Percentiles rank a stretch among this genome's conserved stretches.
Evolutionary conservation across 2,113 vertebrate genomes (phyloP).

Genomic region (Passer domesticus): DNA sequence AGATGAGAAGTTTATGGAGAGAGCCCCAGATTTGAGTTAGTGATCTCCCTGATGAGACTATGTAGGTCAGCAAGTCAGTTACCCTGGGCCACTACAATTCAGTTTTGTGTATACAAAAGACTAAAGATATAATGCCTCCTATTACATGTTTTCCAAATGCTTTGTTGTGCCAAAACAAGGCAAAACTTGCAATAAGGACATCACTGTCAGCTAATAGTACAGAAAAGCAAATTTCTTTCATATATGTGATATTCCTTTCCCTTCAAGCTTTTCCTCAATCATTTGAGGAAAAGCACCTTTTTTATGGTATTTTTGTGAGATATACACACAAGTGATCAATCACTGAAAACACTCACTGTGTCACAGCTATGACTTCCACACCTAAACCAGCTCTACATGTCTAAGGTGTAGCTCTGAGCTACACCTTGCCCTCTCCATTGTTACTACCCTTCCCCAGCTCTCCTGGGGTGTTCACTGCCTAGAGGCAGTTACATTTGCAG

Average conservation of each 20-base stretch:
- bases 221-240: background rate
- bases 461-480: background rate
- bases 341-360: background rate
- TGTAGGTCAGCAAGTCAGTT: background rate
- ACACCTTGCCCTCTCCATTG: background rate
- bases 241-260: background rate
- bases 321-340: background rate
- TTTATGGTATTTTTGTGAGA: background rate
- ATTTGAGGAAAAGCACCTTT: background rate
- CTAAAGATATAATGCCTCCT: accelerated
- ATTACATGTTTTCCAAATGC: background rate
- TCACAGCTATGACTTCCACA: background rate
- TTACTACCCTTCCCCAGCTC: background rate
- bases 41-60: background rate
- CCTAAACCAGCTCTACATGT: background rate
- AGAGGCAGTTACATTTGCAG: background rate
- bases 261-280: background rate
- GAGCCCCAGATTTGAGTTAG: background rate
- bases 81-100: background rate
- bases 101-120: background rate
- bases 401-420: background rate
- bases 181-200: background rate
- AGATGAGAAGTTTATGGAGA: background rate
- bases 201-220: background rate
- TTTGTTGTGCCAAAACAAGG: background rate